Evolutionary conservation across 2,888 invertebrate species (phyloP).

Genomic region (Drosophila paucipuncta): DNA sequence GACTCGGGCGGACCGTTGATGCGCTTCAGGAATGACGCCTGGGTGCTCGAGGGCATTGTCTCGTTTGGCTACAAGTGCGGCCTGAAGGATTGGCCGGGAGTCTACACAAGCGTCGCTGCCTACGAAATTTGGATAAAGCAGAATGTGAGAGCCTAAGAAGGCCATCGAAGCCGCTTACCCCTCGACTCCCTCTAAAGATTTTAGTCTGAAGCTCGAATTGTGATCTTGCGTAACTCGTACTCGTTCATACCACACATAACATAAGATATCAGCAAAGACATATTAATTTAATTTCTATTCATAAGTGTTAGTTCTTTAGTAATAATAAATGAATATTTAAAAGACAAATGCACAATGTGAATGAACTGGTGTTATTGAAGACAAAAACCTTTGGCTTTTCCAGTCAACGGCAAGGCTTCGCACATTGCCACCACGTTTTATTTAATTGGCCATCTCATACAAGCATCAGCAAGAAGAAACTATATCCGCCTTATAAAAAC

Average conservation of each 20-base stretch:
- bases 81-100: constrained; percentile 88
- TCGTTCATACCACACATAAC: constrained; percentile 7
- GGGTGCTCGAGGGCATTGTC: constrained; percentile 88
- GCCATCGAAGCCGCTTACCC: background rate
- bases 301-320: constrained; percentile 38
- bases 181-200: background rate
- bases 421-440: constrained; percentile 56
- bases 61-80: constrained; percentile 90
- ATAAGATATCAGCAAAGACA: constrained; percentile 5
- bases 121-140: constrained; percentile 87
- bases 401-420: constrained; percentile 50
- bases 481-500: constrained; percentile 53
- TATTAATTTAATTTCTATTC: constrained; percentile 20
- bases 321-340: constrained; percentile 26
- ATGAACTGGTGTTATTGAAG: constrained; percentile 31
- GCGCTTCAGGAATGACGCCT: constrained; percentile 86
- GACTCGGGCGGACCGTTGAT: constrained; percentile 93
- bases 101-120: constrained; percentile 88
- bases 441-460: constrained; percentile 52
- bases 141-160: constrained; percentile 61
- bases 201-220: constrained; percentile 60
- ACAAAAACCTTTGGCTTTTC: constrained; percentile 67
- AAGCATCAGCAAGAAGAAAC: constrained; percentile 51
- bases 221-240: constrained; percentile 60
- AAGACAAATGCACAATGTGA: constrained; percentile 29